Percentiles rank a stretch among this genome's conserved stretches.
These are phyloP conservation scores for Gonioctena quinquepunctata DNA, from an alignment of 1,140 invertebrate species.

Conservation along the genomic window DNA sequence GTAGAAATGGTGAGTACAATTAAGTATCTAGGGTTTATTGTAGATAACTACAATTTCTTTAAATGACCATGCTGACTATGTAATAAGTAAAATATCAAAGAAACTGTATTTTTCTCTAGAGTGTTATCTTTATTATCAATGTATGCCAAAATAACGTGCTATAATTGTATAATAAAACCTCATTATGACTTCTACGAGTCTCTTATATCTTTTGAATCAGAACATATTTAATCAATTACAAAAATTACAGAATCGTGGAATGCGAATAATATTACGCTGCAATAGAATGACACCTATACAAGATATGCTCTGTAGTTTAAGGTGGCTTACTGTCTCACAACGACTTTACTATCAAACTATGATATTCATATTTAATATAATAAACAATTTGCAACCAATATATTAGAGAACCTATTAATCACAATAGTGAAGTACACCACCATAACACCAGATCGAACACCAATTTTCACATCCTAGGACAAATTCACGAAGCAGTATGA, in stretches of 20 bases:
- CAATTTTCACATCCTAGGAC: not conserved
- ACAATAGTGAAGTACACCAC: not conserved
- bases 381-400: not conserved
- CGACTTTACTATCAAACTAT: no score
- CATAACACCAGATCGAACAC: not conserved
- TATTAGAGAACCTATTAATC: not conserved
- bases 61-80: not conserved
- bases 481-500: not conserved
- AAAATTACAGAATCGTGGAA: no score
- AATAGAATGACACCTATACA: no score
- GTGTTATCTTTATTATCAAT: not conserved
- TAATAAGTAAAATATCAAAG: not conserved
- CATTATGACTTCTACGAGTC: no score
- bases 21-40: not conserved
- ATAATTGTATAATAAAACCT: no score
- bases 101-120: not conserved
- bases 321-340: no score
- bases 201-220: not conserved
- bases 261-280: no score
- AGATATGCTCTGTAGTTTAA: no score
- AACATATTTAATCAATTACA: not conserved
- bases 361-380: not conserved
- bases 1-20: conserved; percentile 1
- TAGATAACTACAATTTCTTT: not conserved
- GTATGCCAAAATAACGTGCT: not conserved